Conservation (phyloP, 2,888 invertebrate species). For the Elysia crispata region DNA sequence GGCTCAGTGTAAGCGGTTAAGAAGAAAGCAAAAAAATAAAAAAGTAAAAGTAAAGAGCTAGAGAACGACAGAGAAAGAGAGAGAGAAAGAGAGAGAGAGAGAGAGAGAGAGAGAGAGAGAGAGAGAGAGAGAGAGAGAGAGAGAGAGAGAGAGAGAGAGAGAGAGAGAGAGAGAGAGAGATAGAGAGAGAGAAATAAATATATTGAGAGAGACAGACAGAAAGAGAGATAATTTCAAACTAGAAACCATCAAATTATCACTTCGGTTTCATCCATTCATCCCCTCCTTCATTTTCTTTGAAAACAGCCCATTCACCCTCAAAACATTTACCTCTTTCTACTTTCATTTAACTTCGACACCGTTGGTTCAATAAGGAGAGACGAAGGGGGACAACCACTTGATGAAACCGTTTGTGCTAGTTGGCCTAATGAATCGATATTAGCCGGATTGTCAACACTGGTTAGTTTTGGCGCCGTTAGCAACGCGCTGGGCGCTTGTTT, state of each 20-base stretch:
- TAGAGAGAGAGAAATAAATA: constrained; percentile 7
- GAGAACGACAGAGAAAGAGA: neutral
- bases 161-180: constrained; percentile 16
- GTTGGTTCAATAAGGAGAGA: no score
- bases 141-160: constrained; percentile 27
- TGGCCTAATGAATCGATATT: no score
- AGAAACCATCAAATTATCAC: neutral
- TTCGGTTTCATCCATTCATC: constrained; percentile 11
- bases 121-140: constrained; percentile 20
- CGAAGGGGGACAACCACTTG: no score
- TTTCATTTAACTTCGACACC: neutral
- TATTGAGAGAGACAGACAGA: constrained; percentile 5
- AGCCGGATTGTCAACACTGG: no score
- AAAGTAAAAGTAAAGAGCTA: neutral
- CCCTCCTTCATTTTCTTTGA: neutral
- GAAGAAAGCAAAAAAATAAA: neutral
- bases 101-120: constrained; percentile 3
- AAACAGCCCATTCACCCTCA: no score
- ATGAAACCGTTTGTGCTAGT: no score
- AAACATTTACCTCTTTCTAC: neutral
- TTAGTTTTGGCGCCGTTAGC: no score
- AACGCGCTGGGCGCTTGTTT: no score
- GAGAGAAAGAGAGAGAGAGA: neutral
- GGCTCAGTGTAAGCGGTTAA: no score
- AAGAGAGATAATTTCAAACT: neutral